Percentiles rank a stretch among this genome's conserved stretches.
Evolutionary conservation across 1,140 invertebrate genomes (phyloP).

Genomic region (Heliconius nattereri): DNA sequence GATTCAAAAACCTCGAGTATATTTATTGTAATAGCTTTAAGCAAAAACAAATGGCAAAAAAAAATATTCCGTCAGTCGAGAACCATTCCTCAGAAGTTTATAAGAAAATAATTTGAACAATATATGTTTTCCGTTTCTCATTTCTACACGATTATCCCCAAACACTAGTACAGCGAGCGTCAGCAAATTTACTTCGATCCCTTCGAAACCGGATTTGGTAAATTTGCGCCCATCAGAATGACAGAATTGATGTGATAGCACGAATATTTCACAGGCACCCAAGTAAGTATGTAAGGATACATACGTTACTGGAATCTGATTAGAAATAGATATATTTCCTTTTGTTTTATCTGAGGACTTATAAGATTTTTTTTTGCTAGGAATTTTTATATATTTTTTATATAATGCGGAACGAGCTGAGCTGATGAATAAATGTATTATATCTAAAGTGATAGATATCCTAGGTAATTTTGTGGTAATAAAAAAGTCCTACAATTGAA

Average conservation of each 20-base stretch:
- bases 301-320: slow-evolving; percentile 14
- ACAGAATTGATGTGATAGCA: slow-evolving; percentile 36
- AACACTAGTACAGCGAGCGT: slow-evolving; percentile 12
- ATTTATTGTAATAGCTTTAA: no score
- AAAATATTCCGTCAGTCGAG: no score
- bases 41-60: no score
- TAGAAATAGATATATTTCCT: slow-evolving; percentile 14
- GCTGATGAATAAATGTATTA: background rate
- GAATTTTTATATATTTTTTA: background rate
- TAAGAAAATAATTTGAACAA: slow-evolving; percentile 2
- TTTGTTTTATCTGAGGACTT: slow-evolving; percentile 4
- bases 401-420: background rate
- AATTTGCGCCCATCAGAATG: slow-evolving; percentile 27
- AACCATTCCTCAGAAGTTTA: background rate
- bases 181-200: slow-evolving; percentile 29
- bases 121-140: slow-evolving; percentile 3
- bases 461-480: no score
- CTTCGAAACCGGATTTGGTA: slow-evolving; percentile 19
- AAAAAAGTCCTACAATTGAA: no score
- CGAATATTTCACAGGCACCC: slow-evolving; percentile 35
- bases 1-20: no score
- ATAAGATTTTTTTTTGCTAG: background rate
- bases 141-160: slow-evolving; percentile 20
- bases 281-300: slow-evolving; percentile 13
- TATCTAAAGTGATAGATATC: no score